Evolutionary conservation across 1,140 invertebrate species (phyloP).

Genomic region (Pinna nobilis): DNA sequence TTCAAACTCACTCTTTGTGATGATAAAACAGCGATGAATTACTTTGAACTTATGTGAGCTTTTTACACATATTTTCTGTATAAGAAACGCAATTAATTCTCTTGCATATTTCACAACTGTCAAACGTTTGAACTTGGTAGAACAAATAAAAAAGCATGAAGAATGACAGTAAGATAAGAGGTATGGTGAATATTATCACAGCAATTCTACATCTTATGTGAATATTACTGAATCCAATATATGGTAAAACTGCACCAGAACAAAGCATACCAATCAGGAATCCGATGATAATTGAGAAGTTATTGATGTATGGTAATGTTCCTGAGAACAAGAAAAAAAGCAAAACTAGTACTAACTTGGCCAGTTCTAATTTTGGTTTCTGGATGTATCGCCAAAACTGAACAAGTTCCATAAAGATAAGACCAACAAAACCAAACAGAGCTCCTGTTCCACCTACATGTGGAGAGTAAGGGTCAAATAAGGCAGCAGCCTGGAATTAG

Average conservation of each 20-base stretch:
- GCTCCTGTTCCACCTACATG: constrained; percentile 62
- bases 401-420: constrained; percentile 60
- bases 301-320: constrained; percentile 60
- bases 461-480: constrained; percentile 53
- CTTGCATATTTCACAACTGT: constrained; percentile 46
- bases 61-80: constrained; percentile 54
- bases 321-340: constrained; percentile 52
- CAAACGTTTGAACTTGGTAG: constrained; percentile 45
- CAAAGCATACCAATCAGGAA: constrained; percentile 53
- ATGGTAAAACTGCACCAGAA: constrained; percentile 57
- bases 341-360: constrained; percentile 52
- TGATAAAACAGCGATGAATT: no score
- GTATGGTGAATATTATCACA: constrained; percentile 33
- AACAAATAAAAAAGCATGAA: constrained; percentile 46
- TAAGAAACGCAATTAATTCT: constrained; percentile 59
- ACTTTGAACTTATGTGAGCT: no score
- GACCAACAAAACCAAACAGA: constrained; percentile 58
- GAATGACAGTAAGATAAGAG: constrained; percentile 37
- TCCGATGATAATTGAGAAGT: constrained; percentile 55
- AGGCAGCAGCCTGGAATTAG: constrained; percentile 50
- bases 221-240: constrained; percentile 58
- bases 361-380: constrained; percentile 49
- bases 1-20: no score
- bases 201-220: constrained; percentile 26
- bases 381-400: constrained; percentile 62